A percentile compares a stretch with the other conserved stretches of the same genome.
Conservation (phyloP, 1,140 invertebrate genomes). For the Venustaconcha ellipsiformis region DNA sequence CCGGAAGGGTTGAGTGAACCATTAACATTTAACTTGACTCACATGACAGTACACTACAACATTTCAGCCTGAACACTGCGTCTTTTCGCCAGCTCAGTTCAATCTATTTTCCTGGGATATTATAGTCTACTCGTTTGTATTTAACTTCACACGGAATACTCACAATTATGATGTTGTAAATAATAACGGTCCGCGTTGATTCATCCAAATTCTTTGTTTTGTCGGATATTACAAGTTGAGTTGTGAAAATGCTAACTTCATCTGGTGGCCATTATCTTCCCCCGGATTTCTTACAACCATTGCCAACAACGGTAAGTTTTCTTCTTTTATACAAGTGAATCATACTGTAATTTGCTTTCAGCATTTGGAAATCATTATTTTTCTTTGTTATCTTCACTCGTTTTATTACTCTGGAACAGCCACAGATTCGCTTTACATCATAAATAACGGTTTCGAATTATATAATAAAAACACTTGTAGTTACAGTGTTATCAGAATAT, state of each 20-base stretch:
- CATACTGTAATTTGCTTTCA: background rate
- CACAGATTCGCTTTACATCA: slow-evolving; percentile 19
- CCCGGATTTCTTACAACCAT: slow-evolving; percentile 66
- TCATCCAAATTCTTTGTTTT: too few species aligned
- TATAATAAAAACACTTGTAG: background rate
- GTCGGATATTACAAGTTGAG: too few species aligned
- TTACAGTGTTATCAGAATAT: background rate
- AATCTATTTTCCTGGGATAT: too few species aligned
- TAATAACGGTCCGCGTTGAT: too few species aligned
- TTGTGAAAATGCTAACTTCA: slow-evolving; percentile 55
- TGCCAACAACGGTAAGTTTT: slow-evolving; percentile 66
- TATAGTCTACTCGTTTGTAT: too few species aligned
- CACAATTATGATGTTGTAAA: too few species aligned
- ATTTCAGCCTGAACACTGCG: too few species aligned
- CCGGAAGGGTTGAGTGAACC: slow-evolving; percentile 21
- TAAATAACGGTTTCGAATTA: background rate
- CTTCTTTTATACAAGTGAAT: background rate
- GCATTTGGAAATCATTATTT: background rate
- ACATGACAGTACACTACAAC: too few species aligned
- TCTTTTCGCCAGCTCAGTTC: too few species aligned
- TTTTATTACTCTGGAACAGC: slow-evolving; percentile 10
- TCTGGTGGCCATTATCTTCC: slow-evolving; percentile 64
- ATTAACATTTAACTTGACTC: slow-evolving; percentile 24
- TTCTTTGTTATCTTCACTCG: background rate
- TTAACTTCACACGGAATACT: too few species aligned